Evolutionary conservation across 2,888 invertebrate species (phyloP).

Genomic region (Andrena chrysosceles): DNA sequence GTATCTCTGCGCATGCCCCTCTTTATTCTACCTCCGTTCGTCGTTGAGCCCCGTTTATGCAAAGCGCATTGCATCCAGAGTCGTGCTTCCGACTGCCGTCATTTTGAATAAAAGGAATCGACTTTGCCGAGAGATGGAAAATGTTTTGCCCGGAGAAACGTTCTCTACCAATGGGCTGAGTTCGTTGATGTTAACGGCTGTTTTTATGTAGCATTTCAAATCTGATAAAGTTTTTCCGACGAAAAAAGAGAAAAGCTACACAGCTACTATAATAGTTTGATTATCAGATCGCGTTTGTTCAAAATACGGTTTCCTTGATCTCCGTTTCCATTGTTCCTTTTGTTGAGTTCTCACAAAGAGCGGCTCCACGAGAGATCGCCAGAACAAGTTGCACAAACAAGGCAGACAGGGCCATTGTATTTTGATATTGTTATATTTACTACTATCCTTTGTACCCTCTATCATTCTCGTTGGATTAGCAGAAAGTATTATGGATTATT

Average conservation of each 20-base stretch:
- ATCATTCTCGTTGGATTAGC: no score
- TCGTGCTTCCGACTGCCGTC: background rate
- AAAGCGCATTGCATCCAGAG: slow-evolving; percentile 22
- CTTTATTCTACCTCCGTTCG: slow-evolving; percentile 37
- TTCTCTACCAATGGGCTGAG: no score
- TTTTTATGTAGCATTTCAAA: background rate
- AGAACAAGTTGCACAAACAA: background rate
- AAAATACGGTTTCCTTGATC: background rate
- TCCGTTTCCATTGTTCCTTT: background rate
- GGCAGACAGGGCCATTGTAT: background rate
- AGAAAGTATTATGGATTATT: no score
- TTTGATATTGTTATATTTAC: background rate
- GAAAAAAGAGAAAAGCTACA: background rate
- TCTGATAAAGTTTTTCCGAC: slow-evolving; percentile 1
- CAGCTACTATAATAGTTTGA: background rate
- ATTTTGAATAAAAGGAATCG: background rate
- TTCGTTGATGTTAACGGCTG: no score
- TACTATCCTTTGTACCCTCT: no score
- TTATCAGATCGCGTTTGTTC: background rate
- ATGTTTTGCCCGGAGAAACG: background rate
- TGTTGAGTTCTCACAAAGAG: background rate
- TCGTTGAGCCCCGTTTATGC: slow-evolving; percentile 2
- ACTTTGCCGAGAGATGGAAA: background rate
- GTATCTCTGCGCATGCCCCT: slow-evolving; percentile 57
- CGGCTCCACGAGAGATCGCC: background rate